A percentile compares a stretch with the other conserved stretches of the same genome.
Evolutionary conservation across 2,797 vertebrate genomes (phyloP).

Genomic region (Cygnus olor): DNA sequence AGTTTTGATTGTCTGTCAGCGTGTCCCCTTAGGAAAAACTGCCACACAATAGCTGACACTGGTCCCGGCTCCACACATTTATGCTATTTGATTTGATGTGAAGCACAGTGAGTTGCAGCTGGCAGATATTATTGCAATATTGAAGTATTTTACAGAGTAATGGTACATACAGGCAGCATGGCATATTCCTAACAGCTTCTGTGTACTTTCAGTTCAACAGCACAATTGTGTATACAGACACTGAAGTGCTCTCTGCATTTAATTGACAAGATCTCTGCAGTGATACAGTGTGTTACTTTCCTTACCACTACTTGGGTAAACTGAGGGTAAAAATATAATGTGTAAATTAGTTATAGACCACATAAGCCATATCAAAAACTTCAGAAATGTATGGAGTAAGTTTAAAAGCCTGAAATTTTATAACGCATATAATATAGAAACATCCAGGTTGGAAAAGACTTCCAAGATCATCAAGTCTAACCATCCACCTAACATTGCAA

Average conservation of each 20-base stretch:
- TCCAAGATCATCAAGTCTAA: neutral
- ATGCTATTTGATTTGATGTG: constrained; percentile 54
- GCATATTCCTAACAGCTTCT: constrained; percentile 4
- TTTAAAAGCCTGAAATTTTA: neutral
- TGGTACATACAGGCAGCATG: neutral
- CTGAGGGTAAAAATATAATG: neutral
- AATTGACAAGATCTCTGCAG: constrained; percentile 33
- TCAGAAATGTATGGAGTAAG: neutral
- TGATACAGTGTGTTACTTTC: neutral
- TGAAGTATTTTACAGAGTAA: constrained; percentile 49
- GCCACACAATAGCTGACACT: constrained; percentile 51
- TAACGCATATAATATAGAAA: neutral
- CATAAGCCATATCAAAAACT: neutral
- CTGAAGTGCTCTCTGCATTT: neutral
- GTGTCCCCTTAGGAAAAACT: constrained; percentile 66
- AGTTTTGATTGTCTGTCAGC: constrained; percentile 63
- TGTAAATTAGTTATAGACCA: constrained; percentile 1
- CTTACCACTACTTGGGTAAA: neutral
- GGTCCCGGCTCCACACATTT: constrained; percentile 36
- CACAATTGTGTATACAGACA: neutral
- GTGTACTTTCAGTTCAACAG: neutral
- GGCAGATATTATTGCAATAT: constrained; percentile 63
- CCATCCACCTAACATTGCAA: neutral
- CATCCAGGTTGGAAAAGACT: neutral
- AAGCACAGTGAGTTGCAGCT: constrained; percentile 47